Evolutionary conservation across 2,113 vertebrate species (phyloP).

Genomic region (Istiophorus platypterus): DNA sequence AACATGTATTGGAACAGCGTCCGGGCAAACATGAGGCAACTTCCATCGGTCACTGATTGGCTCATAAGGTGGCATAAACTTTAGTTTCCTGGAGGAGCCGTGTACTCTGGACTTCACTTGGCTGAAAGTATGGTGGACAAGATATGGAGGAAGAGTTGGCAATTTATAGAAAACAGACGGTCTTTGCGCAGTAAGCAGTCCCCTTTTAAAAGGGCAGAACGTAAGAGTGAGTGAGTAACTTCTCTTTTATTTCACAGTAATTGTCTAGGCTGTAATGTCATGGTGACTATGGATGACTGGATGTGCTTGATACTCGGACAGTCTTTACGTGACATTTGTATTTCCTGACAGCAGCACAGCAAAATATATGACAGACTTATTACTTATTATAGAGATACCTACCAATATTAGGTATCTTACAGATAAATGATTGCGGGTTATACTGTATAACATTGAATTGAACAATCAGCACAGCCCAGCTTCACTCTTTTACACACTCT

Average conservation of each 20-base stretch:
- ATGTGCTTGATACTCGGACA: conserved; percentile 1
- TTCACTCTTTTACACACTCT: conserved; percentile 12
- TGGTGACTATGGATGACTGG: not conserved
- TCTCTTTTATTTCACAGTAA: conserved; percentile 9
- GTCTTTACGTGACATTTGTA: conserved; percentile 25
- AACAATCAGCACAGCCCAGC: conserved; percentile 24
- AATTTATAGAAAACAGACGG: conserved; percentile 78
- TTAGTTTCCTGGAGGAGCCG: conserved; percentile 68
- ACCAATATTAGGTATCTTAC: not conserved
- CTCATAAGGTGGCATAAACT: conserved; percentile 63
- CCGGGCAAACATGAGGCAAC: conserved; percentile 70
- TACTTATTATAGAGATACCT: not conserved
- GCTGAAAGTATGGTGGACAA: conserved; percentile 81
- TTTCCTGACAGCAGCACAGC: conserved; percentile 11
- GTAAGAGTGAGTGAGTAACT: conserved; percentile 84
- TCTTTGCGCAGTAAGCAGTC: conserved; percentile 69
- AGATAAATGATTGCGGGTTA: conserved; percentile 21
- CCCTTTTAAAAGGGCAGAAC: conserved; percentile 41
- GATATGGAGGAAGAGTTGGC: conserved; percentile 84
- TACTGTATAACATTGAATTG: conserved; percentile 7
- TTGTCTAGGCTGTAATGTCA: not conserved
- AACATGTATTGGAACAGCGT: conserved; percentile 51
- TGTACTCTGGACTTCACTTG: conserved; percentile 82
- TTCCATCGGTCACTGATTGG: conserved; percentile 76
- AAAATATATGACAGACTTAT: not conserved